Conservation (phyloP, 2,797 vertebrate genomes). For the Danio jaintianensis region DNA sequence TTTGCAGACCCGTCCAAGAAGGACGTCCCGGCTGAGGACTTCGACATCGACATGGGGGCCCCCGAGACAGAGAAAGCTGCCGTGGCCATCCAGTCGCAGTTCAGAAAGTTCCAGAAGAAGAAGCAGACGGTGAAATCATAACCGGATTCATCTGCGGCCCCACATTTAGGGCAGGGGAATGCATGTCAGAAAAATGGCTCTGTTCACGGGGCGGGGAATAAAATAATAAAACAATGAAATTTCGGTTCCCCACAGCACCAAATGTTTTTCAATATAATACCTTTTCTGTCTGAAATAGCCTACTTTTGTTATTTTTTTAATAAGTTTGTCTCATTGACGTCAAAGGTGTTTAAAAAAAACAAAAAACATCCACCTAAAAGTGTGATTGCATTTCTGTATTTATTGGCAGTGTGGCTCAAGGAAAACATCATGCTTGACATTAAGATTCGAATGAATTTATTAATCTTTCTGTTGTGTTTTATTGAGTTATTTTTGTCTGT, state of each 20-base stretch:
- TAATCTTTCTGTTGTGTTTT: conserved; percentile 27
- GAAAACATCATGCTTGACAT: conserved; percentile 5
- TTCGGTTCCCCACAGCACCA: conserved; percentile 14
- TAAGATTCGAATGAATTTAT: conserved; percentile 2
- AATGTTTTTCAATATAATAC: conserved; percentile 16
- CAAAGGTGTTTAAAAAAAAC: conserved; percentile 12
- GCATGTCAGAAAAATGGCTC: conserved; percentile 78
- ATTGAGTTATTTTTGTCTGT: background rate
- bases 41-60: conserved; percentile 96
- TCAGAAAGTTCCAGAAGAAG: conserved; percentile 99
- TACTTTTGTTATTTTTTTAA: conserved; percentile 37
- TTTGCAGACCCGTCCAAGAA: conserved; percentile 86
- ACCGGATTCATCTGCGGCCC: conserved; percentile 48
- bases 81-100: conserved; percentile 97
- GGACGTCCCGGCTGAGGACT: conserved; percentile 88
- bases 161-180: conserved; percentile 64
- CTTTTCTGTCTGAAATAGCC: conserved; percentile 13
- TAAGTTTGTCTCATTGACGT: conserved; percentile 10
- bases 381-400: background rate
- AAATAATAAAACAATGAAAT: background rate
- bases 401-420: background rate
- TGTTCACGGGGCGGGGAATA: background rate
- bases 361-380: conserved; percentile 13
- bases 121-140: conserved; percentile 90
- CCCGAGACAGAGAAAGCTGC: conserved; percentile 96